Percentiles rank a stretch among this genome's conserved stretches.
phyloP scores from a whole-genome alignment of 1,140 invertebrate species.

The Psilanteris sp. region DNA sequence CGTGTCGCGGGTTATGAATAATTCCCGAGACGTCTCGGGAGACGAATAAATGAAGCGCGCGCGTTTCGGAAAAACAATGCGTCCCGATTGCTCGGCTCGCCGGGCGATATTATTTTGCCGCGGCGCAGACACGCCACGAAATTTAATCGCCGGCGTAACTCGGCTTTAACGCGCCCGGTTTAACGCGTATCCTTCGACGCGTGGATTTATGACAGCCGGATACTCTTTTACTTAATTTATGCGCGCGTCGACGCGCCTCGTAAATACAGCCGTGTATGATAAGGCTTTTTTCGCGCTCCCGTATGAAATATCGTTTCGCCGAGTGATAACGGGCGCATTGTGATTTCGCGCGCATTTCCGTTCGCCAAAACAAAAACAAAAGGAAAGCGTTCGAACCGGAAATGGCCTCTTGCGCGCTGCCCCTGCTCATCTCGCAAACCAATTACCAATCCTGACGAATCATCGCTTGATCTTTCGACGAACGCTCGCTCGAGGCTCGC shows the following conservation, averaged over 20 bases:
- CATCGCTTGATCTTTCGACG: conserved; percentile 46
- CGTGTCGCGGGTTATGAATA: conserved; percentile 16
- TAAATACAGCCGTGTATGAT: too few species aligned
- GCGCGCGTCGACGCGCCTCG: conserved; percentile 16
- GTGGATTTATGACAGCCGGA: conserved; percentile 11
- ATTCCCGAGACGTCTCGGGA: conserved; percentile 19
- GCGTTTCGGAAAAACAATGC: conserved; percentile 3
- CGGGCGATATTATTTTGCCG: too few species aligned
- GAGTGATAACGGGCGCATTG: too few species aligned
- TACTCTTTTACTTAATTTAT: too few species aligned
- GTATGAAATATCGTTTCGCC: too few species aligned
- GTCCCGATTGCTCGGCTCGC: too few species aligned
- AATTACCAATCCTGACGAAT: conserved; percentile 59
- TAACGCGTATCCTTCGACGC: not conserved
- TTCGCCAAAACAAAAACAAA: conserved; percentile 13
- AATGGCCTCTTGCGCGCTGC: conserved; percentile 31
- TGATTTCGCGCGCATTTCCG: conserved; percentile 16
- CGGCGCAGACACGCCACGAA: too few species aligned
- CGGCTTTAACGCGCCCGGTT: not conserved
- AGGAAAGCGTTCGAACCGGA: conserved; percentile 49
- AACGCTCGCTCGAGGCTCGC: conserved; percentile 15
- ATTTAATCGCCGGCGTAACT: not conserved
- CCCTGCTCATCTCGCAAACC: conserved; percentile 41
- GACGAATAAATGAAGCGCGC: conserved; percentile 14
- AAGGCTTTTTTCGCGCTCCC: too few species aligned